Evolutionary conservation across 2,113 vertebrate species (phyloP), one percentile per base, ranked within the genome.

Genomic region (Percina caprodes): DNA sequence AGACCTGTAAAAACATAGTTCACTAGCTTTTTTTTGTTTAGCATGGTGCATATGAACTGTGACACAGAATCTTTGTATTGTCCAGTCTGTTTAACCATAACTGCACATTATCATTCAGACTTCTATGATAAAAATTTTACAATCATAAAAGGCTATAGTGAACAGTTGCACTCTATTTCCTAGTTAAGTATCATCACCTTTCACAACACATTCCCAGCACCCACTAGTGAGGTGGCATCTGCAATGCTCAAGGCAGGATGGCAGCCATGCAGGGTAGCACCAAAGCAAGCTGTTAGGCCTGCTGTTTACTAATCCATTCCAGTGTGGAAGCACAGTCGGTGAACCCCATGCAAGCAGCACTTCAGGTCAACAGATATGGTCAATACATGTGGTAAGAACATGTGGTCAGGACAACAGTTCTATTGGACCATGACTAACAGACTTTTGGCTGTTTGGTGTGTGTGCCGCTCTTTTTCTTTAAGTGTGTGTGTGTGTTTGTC

Each of bases 201-300:
- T 89, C 85, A 54, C 69, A 67, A 80, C 83, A 77, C 84, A 78
- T 90, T 80, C 89, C 39, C 88, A 80, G 67, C 81, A 67, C 90
- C 88, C 85, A 90, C 92, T 87, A 92, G 91, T 69, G 86, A 91
- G 88, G 85, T 69, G 93, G 93, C 95, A 95, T 94, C 93, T 95
- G 95, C 87, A 90, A 82, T 45, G 95, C 95, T 94, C 87, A 85
- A 92, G 94, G 95, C 94, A 74, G 92, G 92, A 95, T 92, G 94
- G 92, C 89, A 92, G 75, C 81, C 88, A 79, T 65, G 90, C 89
- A 89, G 92, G 93, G 70, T 69, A 82, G 92, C 86, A 87, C 84
- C 86, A 82, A 86, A 87, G 71, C 93, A 93, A 94, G 92, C 94
- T 95, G 94, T 94, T 74, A 68, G 88, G 72, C 95, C 94, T 94